Conservation (phyloP, 2,113 vertebrate genomes). For the Aspidoscelis tigris region DNA sequence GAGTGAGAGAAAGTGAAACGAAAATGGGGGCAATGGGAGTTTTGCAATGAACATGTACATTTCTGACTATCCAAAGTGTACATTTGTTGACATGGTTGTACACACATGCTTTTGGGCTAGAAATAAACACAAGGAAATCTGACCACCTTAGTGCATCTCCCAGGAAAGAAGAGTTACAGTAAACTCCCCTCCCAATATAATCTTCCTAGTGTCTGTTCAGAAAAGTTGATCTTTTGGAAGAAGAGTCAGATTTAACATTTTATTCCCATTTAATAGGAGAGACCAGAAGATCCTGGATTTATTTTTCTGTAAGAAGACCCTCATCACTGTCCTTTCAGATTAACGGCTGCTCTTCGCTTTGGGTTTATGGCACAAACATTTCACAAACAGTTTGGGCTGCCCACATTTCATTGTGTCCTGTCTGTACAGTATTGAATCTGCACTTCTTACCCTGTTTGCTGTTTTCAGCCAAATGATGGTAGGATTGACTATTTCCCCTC, state of each 20-base stretch:
- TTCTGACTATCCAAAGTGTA: too few relatives aligned
- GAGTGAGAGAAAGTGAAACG: slow-evolving; percentile 18
- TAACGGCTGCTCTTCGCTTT: too few relatives aligned
- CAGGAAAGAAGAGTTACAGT: neutral
- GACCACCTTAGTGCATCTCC: neutral
- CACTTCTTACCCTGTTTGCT: neutral
- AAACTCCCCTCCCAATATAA: neutral
- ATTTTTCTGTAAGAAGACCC: too few relatives aligned
- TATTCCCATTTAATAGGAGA: neutral
- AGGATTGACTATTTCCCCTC: neutral
- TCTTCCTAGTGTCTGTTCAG: neutral
- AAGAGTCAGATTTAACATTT: neutral
- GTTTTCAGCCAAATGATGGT: neutral
- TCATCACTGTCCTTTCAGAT: too few relatives aligned
- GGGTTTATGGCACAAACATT: too few relatives aligned
- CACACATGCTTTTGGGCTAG: neutral
- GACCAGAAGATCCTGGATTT: neutral
- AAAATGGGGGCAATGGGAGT: neutral
- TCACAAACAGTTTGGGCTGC: too few relatives aligned
- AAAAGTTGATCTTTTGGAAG: neutral
- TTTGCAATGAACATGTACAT: neutral
- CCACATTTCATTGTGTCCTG: too few relatives aligned
- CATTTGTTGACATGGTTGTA: too few relatives aligned
- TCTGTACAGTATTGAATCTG: neutral
- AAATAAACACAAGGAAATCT: neutral